Evolutionary conservation across 2,888 invertebrate genomes (phyloP), one percentile per base, ranked within the genome.

Genomic region (Ecliptopera silaceata): DNA sequence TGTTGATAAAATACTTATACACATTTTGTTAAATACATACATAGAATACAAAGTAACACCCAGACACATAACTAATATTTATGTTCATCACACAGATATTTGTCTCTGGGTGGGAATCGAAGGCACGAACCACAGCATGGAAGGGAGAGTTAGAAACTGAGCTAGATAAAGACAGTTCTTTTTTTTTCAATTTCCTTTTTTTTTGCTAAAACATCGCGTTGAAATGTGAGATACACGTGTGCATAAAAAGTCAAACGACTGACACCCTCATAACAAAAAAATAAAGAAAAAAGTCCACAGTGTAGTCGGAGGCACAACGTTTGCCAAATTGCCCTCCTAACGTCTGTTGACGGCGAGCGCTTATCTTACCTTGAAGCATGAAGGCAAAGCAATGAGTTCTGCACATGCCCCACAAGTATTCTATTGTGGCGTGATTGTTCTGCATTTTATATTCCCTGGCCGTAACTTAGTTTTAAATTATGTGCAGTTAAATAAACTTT

Each of bases 321-420:
- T 64, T 66, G 59, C 63, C 61, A 64, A 66, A 66, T 63, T 64
- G 66, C 66, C 59, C 49, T 59, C 62, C 57, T 64, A 62, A 66
- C 66, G 64, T 59, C 31, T 54, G 61, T 63, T 61, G 66, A 63
- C 66, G 56, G 61, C 60, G 38, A 48, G 26, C 41, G 62, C 64
- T 64, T 66, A 64, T 54, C 64, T 62, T 51, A 57, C 58, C 52
- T 61, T 59, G 58, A 52, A 44, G 48, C 48, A 42, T 55, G 59
- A 43, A 55, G 49, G 53, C 51, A 55, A 52, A 54, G 59, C 59
- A 56, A 51, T 60, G 55, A 54, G 49, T 60, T 59, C 46, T 57
- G 50, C 53, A 49, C 55, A 43, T 57, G 49, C 50, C 53, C 45
- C 34, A 31, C 56, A 43, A 53, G 60, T 54, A 54, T 53, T 56